Evolutionary conservation across 2,113 vertebrate species (phyloP).

Genomic region (Ammodytes marinus): DNA sequence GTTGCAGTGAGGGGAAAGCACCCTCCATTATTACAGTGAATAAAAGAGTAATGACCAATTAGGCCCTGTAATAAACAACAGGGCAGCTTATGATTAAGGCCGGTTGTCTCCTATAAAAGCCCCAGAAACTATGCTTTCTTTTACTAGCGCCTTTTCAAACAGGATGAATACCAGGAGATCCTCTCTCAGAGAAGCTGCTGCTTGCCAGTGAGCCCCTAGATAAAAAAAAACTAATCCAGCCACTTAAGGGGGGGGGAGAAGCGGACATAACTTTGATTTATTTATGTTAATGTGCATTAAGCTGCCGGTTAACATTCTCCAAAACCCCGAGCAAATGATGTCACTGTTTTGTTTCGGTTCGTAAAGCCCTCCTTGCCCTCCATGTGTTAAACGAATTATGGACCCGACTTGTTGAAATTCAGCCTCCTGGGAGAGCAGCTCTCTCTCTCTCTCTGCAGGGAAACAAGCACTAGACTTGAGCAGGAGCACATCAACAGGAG

Average conservation of each 20-base stretch:
- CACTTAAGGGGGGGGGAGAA: constrained; percentile 64
- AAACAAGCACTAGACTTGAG: constrained; percentile 45
- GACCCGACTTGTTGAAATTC: constrained; percentile 80
- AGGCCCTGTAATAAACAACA: constrained; percentile 63
- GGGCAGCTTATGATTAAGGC: constrained; percentile 46
- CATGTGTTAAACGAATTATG: constrained; percentile 84
- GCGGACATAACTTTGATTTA: constrained; percentile 77
- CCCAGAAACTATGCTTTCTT: constrained; percentile 58
- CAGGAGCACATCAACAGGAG: constrained; percentile 65
- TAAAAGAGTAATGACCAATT: constrained; percentile 72
- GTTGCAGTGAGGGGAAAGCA: constrained; percentile 29
- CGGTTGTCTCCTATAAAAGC: constrained; percentile 47
- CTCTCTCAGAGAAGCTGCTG: constrained; percentile 46
- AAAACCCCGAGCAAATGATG: constrained; percentile 74
- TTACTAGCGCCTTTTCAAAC: constrained; percentile 65
- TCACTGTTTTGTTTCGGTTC: constrained; percentile 76
- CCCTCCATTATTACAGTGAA: constrained; percentile 58
- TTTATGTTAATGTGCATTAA: constrained; percentile 78
- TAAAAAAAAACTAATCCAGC: constrained; percentile 74
- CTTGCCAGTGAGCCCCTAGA: constrained; percentile 46
- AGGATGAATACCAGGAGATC: constrained; percentile 61
- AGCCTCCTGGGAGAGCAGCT: constrained; percentile 63
- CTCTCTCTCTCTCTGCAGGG: constrained; percentile 40
- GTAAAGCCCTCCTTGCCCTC: constrained; percentile 59
- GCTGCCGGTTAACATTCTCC: constrained; percentile 76